Evolutionary conservation across 2,113 vertebrate genomes (phyloP), one percentile per base, ranked within the genome.

Genomic region (Natator depressus): DNA sequence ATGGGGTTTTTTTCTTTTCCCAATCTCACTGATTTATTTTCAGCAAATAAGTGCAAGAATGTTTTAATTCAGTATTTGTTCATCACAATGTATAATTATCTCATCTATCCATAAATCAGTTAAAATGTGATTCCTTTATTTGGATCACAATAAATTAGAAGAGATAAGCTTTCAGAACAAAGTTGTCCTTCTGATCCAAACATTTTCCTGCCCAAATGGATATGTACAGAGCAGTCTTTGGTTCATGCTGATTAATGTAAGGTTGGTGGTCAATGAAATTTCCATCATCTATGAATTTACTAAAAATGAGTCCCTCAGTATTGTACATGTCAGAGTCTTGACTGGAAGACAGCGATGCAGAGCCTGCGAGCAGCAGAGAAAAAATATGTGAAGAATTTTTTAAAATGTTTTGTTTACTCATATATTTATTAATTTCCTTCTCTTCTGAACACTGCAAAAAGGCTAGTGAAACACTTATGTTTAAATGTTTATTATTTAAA

Each of bases 61-160:
- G 31, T 47, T 83, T 83, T 5, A 75, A 78, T 57, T 5, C 1
- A 2, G 0, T 62, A 78, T 69, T 57, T 3, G 42, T 91, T 78
- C 65, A 72, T 90, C 9, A 76, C 0, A 42, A 42, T 27, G 0
- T 75, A 3, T 10, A 65, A 8, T 11, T 79, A 0, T 25, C 88
- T 82, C 47, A 24, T 27, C 14, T 38, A 17, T 1, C 85, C 85
- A 81, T 31, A 85, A 88, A 80, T 53, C 7, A 47, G 29, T 62
- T 0, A 31, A 5, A 0, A 1, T 25, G 2, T 51, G 12, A 17
- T 27, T 6, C 13, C 38, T 88, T 82, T 53, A 6, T 31, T 19
- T 65, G 35, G 3, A 78, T 83, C 3, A 9, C 7, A 1, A 38
- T 13, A 80, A 50, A 53, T 78, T 80, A 91, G 86, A 92, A 54